Conservation (phyloP, 1,140 invertebrate species). For the Drosophila nasuta region DNA sequence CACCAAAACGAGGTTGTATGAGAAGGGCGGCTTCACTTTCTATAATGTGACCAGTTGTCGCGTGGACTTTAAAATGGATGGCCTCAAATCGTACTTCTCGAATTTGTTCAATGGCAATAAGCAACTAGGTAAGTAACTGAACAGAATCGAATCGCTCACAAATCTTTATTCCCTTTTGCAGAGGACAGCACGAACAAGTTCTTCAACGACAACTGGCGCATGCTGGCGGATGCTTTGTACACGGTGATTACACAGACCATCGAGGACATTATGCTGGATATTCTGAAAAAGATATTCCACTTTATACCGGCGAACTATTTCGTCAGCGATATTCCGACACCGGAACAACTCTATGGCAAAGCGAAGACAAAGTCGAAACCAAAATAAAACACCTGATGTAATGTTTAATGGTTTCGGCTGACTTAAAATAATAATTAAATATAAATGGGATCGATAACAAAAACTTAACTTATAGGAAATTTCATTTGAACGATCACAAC, state of each 20-base stretch:
- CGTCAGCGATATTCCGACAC: conserved; percentile 86
- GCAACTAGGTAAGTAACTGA: conserved; percentile 65
- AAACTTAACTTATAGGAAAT: not conserved
- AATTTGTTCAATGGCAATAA: conserved; percentile 83
- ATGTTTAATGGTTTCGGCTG: conserved; percentile 24
- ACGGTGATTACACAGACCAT: conserved; percentile 89
- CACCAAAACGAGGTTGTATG: conserved; percentile 87
- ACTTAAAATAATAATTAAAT: not conserved
- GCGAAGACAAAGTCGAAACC: conserved; percentile 47
- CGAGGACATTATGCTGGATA: conserved; percentile 88
- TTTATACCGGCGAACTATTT: conserved; percentile 88
- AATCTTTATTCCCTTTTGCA: conserved; percentile 66
- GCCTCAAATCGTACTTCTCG: conserved; percentile 76
- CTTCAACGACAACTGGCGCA: conserved; percentile 89
- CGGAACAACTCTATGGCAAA: conserved; percentile 76
- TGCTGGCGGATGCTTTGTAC: conserved; percentile 88
- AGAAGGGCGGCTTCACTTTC: conserved; percentile 87
- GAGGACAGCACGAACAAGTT: conserved; percentile 90
- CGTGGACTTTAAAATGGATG: conserved; percentile 80
- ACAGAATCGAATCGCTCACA: not conserved
- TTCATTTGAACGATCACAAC: not conserved
- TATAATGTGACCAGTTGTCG: conserved; percentile 87
- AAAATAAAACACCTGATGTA: conserved; percentile 26
- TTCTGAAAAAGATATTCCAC: conserved; percentile 88
- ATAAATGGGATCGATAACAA: not conserved